phyloP scores from a whole-genome alignment of 2,888 invertebrate genomes.

The Epinotia brunnichana region DNA sequence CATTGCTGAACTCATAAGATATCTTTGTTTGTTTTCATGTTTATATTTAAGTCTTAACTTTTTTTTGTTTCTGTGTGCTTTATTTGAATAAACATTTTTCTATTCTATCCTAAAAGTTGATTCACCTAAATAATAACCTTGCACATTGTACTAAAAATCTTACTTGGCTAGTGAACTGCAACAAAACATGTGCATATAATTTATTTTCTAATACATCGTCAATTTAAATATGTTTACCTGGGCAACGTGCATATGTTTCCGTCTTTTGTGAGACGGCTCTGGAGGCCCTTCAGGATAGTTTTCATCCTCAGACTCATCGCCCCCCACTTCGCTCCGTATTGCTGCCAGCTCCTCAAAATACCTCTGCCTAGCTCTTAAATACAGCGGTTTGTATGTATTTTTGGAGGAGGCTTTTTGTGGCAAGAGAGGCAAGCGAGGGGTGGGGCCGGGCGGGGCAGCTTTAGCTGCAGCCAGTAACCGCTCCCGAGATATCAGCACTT shows the following conservation, averaged over 20 bases:
- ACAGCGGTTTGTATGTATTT: slow-evolving; percentile 79
- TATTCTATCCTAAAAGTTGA: too few species aligned
- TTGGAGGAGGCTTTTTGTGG: slow-evolving; percentile 68
- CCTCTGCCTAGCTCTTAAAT: slow-evolving; percentile 80
- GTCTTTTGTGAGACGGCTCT: slow-evolving; percentile 83
- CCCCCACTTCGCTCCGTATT: slow-evolving; percentile 87
- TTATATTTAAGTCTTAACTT: too few species aligned
- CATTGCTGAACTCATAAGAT: too few species aligned
- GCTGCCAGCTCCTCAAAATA: slow-evolving; percentile 88
- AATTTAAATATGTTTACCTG: slow-evolving; percentile 55
- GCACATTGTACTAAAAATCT: too few species aligned
- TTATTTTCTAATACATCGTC: too few species aligned
- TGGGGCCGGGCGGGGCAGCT: slow-evolving; percentile 85
- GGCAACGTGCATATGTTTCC: slow-evolving; percentile 77
- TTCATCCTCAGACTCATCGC: slow-evolving; percentile 91
- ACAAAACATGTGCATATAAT: too few species aligned
- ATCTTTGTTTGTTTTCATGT: too few species aligned
- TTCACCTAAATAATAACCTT: too few species aligned
- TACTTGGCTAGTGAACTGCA: too few species aligned
- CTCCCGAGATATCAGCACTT: slow-evolving; percentile 89
- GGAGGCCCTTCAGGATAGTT: slow-evolving; percentile 89
- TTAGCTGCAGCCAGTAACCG: slow-evolving; percentile 87
- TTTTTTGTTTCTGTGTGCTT: too few species aligned
- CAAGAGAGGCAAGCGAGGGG: slow-evolving; percentile 71
- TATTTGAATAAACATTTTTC: too few species aligned